Conservation (phyloP, 2,113 vertebrate genomes). For the Cettia cetti region DNA sequence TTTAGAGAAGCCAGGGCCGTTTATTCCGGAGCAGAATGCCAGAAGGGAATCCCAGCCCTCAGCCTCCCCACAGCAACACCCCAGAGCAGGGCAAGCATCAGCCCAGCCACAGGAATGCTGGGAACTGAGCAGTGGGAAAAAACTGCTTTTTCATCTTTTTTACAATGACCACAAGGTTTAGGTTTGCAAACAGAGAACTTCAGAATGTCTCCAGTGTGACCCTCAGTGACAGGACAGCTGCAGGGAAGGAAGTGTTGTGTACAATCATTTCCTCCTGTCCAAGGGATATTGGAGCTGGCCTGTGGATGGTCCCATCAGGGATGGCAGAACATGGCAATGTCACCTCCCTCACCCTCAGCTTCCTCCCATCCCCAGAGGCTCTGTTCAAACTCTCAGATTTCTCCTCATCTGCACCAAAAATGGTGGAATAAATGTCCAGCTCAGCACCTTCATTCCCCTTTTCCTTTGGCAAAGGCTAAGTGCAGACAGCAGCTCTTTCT, state of each 20-base stretch:
- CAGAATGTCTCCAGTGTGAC: neutral
- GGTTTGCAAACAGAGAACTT: neutral
- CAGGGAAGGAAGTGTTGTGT: neutral
- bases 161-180: neutral
- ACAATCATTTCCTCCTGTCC: neutral
- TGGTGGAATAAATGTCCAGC: neutral
- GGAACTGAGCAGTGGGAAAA: neutral
- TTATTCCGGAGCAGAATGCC: neutral
- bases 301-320: neutral
- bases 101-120: neutral
- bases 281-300: neutral
- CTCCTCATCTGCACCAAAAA: neutral
- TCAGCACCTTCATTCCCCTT: neutral
- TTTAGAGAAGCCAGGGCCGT: neutral
- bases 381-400: neutral
- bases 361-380: neutral
- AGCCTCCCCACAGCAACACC: neutral
- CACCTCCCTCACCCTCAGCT: neutral
- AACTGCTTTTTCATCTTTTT: neutral
- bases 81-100: neutral
- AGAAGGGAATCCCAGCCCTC: neutral
- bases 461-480: neutral
- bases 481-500: neutral
- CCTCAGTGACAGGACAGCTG: neutral
- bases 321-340: neutral